These are phyloP conservation scores for Pelecanus crispus DNA, from an alignment of 2,113 vertebrate genomes.

Conservation along the genomic window DNA sequence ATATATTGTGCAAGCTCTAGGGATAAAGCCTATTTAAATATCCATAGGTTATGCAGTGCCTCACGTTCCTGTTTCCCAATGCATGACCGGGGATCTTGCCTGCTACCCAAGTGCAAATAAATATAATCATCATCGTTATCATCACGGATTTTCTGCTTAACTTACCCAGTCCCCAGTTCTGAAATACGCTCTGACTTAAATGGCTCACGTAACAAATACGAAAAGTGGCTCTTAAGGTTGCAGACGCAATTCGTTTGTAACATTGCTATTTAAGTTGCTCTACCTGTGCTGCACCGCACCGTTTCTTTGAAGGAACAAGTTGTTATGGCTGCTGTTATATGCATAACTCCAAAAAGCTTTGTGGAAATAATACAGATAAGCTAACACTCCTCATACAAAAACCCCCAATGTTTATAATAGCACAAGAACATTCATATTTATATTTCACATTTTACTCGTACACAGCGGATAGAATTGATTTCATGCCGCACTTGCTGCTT, in stretches of 20 bases:
- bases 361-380: slow-evolving; percentile 10
- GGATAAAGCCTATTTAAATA: background rate
- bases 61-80: background rate
- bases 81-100: background rate
- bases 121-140: background rate
- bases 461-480: background rate
- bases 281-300: rapidly evolving
- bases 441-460: background rate
- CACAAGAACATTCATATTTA: background rate
- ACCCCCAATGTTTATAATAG: background rate
- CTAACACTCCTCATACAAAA: background rate
- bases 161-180: background rate
- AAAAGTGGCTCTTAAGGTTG: background rate
- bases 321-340: background rate
- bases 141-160: background rate
- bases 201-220: rapidly evolving
- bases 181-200: rapidly evolving
- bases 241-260: background rate
- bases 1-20: background rate
- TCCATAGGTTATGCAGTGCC: background rate
- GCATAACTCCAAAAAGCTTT: background rate
- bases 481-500: background rate
- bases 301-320: background rate
- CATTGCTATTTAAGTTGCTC: background rate
- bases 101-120: background rate